Evolutionary conservation across 2,113 vertebrate species (phyloP), one percentile per base, ranked within the genome.

Genomic region (Boulengeromyrus knoepffleri): DNA sequence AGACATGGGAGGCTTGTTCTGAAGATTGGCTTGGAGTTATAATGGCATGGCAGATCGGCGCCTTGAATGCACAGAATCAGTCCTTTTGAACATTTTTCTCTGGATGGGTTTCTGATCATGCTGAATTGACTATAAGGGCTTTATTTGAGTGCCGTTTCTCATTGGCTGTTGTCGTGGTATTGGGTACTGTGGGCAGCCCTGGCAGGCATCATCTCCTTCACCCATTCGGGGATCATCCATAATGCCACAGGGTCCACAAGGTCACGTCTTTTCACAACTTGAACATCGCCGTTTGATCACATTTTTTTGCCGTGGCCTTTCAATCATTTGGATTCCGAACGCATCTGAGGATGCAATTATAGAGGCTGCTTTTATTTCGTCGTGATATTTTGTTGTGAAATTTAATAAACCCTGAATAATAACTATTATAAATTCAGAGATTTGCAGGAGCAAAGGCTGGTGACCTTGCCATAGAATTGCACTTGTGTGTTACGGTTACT

Each of bases 1-100:
- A 91, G 89, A 89, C 88, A 92, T 89, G 90, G 91, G 87, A 90
- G 85, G 49, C 85, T 91, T 91, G 89, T 31, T 85, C 90, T 90
- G 90, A 86, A 90, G 89, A 88, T 88, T 90, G 89, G 91, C 80
- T 80, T 46, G 88, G 53, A 88, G 88, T 86, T 47, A 47, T 74
- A 42, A 21, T 36, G 89, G 87, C 27, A 87, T 66, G 87, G 31
- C 12, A 42, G 52, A 45, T 66, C 56, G 19, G 52, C 24, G 7
- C 53, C 31, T 45, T 62, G 56, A 31, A 50, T 62, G 46, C 83
- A 89, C 46, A 70, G 80, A 52, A 53, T 36, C 50, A 53, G 85
- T 53, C 47, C 50, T 31, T 87, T 47, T 53, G 46, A 87, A 31
- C 21, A 47, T 50, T 87, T 52, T 87, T 27, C 85, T 47, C 85